Evolutionary conservation across 2,797 vertebrate genomes (phyloP).

Genomic region (Bucorvus abyssinicus): DNA sequence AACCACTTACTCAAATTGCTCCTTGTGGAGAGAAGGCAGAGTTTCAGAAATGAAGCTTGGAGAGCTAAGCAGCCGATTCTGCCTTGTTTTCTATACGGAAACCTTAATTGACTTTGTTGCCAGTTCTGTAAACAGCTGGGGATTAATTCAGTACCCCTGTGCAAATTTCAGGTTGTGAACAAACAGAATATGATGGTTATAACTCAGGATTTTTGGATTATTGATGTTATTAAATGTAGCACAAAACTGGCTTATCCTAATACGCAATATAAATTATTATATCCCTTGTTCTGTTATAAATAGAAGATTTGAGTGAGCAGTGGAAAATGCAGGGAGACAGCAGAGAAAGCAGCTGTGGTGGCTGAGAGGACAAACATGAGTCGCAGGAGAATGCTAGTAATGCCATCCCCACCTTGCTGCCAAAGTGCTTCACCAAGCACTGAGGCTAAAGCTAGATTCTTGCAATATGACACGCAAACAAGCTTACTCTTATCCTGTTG

Average conservation of each 20-base stretch:
- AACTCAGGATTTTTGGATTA: neutral
- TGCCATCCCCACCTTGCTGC: neutral
- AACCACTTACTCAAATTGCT: constrained; percentile 47
- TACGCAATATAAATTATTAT: neutral
- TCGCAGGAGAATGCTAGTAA: neutral
- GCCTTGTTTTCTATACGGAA: neutral
- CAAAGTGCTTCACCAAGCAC: neutral
- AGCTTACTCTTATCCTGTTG: neutral
- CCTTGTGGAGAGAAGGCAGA: neutral
- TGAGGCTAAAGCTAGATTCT: neutral
- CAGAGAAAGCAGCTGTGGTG: neutral
- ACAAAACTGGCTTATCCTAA: neutral
- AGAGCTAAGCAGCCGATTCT: neutral
- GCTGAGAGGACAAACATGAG: neutral
- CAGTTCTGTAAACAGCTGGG: neutral
- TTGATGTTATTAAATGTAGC: neutral
- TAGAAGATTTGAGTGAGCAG: neutral
- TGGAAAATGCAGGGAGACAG: neutral
- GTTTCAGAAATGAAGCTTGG: neutral
- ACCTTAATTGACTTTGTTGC: neutral
- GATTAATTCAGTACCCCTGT: neutral
- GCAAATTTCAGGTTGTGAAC: neutral
- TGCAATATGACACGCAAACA: neutral
- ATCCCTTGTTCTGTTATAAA: neutral
- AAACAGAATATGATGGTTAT: neutral